These are phyloP conservation scores for Epizoanthus fatuus DNA, from an alignment of 92 coral and sea anemone genomes.

Conservation along the genomic window DNA sequence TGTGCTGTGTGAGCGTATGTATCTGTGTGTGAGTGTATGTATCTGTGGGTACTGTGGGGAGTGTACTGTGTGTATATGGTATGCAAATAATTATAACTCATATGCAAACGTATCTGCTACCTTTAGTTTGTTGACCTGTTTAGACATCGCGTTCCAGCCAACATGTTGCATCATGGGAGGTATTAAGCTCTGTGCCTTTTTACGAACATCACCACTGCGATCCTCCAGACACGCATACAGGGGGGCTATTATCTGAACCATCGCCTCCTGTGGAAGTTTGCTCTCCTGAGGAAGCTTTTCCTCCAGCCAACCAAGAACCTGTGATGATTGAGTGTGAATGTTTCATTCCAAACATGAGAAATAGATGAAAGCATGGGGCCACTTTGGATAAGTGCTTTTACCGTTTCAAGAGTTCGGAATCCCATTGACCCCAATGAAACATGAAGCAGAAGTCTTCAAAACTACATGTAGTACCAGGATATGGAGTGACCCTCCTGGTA, in stretches of 20 bases:
- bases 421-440: no score
- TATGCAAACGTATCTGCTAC: slow-evolving; percentile 38
- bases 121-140: slow-evolving; percentile 97
- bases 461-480: no score
- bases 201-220: slow-evolving; percentile 97
- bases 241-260: slow-evolving; percentile 82
- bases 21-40: no score
- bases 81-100: no score
- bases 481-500: no score
- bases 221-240: slow-evolving; percentile 94
- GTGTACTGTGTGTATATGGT: no score
- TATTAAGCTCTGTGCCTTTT: slow-evolving; percentile 95
- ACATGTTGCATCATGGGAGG: slow-evolving; percentile 92
- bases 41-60: no score
- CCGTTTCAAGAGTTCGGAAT: no score
- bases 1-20: no score
- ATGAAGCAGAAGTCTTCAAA: no score
- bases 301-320: slow-evolving; percentile 97
- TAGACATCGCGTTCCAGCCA: slow-evolving; percentile 94
- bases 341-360: not conserved
- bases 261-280: slow-evolving; percentile 72
- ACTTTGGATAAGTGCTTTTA: no score
- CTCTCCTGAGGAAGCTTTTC: slow-evolving; percentile 88
- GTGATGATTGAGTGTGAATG: not conserved
- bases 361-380: not conserved